These are phyloP conservation scores for Nemapogon koenigi DNA, from an alignment of 2,888 invertebrate genomes.

Conservation along the genomic window DNA sequence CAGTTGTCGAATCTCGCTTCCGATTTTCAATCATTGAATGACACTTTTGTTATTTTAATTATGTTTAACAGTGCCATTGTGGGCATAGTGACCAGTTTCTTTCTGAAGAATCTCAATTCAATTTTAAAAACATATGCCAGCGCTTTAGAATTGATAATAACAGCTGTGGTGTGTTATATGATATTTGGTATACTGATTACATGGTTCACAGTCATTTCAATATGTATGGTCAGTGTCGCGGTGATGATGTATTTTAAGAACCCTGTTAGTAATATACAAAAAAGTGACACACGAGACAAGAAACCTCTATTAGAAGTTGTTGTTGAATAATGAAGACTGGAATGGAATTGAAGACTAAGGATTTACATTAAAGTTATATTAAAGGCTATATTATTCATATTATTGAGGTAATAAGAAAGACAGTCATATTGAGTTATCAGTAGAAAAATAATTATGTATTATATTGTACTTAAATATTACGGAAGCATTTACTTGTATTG, in stretches of 20 bases:
- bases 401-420: too few relatives aligned
- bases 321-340: too few relatives aligned
- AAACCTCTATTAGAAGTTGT: slow-evolving; percentile 36
- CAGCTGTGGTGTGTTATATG: slow-evolving; percentile 86
- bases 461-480: not conserved
- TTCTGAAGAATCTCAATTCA: slow-evolving; percentile 90
- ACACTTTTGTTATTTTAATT: slow-evolving; percentile 78
- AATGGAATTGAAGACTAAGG: too few relatives aligned
- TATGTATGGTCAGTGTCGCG: slow-evolving; percentile 81
- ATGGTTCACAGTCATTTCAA: slow-evolving; percentile 80
- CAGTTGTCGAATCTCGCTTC: slow-evolving; percentile 68
- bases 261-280: slow-evolving; percentile 72
- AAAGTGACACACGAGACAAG: slow-evolving; percentile 26
- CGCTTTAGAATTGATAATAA: slow-evolving; percentile 89
- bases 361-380: too few relatives aligned
- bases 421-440: too few relatives aligned
- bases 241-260: slow-evolving; percentile 88
- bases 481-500: not conserved
- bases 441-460: slow-evolving; percentile 4
- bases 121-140: slow-evolving; percentile 96
- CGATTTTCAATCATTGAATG: slow-evolving; percentile 60
- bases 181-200: slow-evolving; percentile 87
- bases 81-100: slow-evolving; percentile 93
- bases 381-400: too few relatives aligned
- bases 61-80: slow-evolving; percentile 89